These are phyloP conservation scores for Zaprionus kolodkinae DNA, from an alignment of 1,140 invertebrate genomes.

Conservation along the genomic window DNA sequence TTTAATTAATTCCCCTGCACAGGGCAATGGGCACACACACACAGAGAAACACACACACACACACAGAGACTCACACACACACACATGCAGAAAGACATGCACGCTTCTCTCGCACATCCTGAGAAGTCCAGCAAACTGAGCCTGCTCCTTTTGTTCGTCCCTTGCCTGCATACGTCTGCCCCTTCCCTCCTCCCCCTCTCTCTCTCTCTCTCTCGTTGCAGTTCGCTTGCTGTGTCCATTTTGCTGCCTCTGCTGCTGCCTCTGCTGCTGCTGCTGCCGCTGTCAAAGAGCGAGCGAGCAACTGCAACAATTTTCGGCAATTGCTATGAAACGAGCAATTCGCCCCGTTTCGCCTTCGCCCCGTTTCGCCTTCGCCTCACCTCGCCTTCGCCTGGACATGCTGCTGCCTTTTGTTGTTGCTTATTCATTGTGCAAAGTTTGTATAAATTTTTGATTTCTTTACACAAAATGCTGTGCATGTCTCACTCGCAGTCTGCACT, in stretches of 20 bases:
- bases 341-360: conserved; percentile 11
- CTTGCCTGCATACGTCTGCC: too few species aligned
- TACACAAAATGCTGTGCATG: conserved; percentile 82
- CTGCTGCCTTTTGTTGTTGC: conserved; percentile 72
- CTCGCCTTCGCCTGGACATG: not conserved
- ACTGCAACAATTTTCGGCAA: conserved; percentile 79
- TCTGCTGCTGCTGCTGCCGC: conserved; percentile 26
- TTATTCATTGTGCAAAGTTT: conserved; percentile 82
- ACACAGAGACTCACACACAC: conserved; percentile 8
- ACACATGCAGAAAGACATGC: conserved; percentile 22
- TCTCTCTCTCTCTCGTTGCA: conserved; percentile 38
- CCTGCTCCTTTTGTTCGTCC: conserved; percentile 61
- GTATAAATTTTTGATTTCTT: conserved; percentile 83
- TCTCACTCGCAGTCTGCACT: conserved; percentile 62
- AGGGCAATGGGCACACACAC: conserved; percentile 6
- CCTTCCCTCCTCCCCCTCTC: too few species aligned
- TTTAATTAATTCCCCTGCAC: conserved; percentile 74
- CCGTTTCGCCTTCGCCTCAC: too few species aligned
- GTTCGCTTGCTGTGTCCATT: conserved; percentile 52
- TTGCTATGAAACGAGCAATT: conserved; percentile 60
- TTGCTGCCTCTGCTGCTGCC: too few species aligned
- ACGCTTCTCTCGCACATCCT: conserved; percentile 48
- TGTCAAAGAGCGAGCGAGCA: conserved; percentile 51
- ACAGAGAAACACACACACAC: too few species aligned
- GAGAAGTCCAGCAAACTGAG: conserved; percentile 41